phyloP scores from a whole-genome alignment of 2,888 invertebrate species.

The Euzetes globulus region DNA sequence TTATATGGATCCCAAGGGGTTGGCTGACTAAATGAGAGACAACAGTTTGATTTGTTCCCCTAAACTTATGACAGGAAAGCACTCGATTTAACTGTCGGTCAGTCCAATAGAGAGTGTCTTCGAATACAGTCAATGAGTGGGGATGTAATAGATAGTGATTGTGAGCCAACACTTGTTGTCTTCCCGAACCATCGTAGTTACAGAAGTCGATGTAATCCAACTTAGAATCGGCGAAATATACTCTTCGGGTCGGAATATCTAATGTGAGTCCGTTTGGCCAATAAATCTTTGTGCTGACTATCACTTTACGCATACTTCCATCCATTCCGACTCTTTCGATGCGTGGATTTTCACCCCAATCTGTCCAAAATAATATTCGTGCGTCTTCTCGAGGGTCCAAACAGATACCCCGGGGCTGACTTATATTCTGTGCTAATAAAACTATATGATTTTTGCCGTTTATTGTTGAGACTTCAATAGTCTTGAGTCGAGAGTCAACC shows the following conservation, averaged over 20 bases:
- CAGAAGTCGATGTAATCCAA: slow-evolving; percentile 96
- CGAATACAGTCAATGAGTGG: slow-evolving; percentile 87
- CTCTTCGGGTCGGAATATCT: slow-evolving; percentile 81
- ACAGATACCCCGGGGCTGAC: slow-evolving; percentile 92
- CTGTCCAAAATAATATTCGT: slow-evolving; percentile 92
- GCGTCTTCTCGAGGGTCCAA: slow-evolving; percentile 83
- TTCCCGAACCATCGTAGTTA: slow-evolving; percentile 83
- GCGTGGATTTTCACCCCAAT: slow-evolving; percentile 96
- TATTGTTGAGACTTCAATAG: slow-evolving; percentile 82
- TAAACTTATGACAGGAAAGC: slow-evolving; percentile 81
- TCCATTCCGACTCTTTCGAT: slow-evolving; percentile 96
- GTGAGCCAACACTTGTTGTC: slow-evolving; percentile 64
- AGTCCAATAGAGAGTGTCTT: slow-evolving; percentile 94
- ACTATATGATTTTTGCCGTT: slow-evolving; percentile 75
- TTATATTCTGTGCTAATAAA: slow-evolving; percentile 82
- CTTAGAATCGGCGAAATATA: slow-evolving; percentile 96
- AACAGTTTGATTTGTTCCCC: slow-evolving; percentile 82
- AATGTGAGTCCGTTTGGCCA: slow-evolving; percentile 98
- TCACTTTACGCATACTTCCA: slow-evolving; percentile 71
- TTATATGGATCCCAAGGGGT: slow-evolving; percentile 88
- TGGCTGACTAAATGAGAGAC: slow-evolving; percentile 89
- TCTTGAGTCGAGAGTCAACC: slow-evolving; percentile 89
- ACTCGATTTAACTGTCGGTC: slow-evolving; percentile 86
- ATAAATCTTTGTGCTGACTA: slow-evolving; percentile 88
- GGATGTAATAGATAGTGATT: slow-evolving; percentile 77